Percentiles rank a stretch among this genome's conserved stretches.
Evolutionary conservation across 2,888 invertebrate genomes (phyloP).

Genomic region (Ormyrus nitidulus): DNA sequence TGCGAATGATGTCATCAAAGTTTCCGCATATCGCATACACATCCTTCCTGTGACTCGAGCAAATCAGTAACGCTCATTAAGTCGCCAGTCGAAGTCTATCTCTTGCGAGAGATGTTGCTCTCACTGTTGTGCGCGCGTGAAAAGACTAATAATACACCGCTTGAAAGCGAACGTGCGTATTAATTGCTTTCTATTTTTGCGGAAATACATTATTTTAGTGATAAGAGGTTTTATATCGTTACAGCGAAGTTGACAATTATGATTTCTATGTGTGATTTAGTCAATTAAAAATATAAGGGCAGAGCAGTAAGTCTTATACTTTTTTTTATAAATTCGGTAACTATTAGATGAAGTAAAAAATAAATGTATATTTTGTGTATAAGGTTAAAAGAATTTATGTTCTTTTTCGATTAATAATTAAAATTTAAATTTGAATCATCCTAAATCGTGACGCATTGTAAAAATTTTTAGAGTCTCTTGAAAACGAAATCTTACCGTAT

Average conservation of each 20-base stretch:
- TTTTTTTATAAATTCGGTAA: not conserved
- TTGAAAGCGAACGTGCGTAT: no score
- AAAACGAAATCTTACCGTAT: no score
- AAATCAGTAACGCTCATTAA: slow-evolving; percentile 15
- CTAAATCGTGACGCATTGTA: no score
- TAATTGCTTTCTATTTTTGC: not conserved
- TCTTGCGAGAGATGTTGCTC: not conserved
- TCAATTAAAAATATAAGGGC: not conserved
- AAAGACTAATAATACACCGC: not conserved
- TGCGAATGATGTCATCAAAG: slow-evolving; percentile 36
- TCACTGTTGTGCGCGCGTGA: not conserved
- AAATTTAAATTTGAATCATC: no score
- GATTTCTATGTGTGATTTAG: no score
- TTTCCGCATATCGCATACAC: slow-evolving; percentile 32
- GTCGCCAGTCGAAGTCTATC: slow-evolving; percentile 22
- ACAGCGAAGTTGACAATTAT: not conserved
- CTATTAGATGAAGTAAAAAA: no score
- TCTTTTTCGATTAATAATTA: no score
- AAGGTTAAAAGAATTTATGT: no score
- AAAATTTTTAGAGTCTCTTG: no score
- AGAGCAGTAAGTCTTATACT: not conserved
- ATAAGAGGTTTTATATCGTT: not conserved
- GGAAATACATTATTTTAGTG: not conserved
- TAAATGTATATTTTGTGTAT: no score
- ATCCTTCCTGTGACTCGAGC: slow-evolving; percentile 34